Base-by-base conservation (phyloP, 2,797 vertebrate species). In the Pyrocephalus nanus region DNA sequence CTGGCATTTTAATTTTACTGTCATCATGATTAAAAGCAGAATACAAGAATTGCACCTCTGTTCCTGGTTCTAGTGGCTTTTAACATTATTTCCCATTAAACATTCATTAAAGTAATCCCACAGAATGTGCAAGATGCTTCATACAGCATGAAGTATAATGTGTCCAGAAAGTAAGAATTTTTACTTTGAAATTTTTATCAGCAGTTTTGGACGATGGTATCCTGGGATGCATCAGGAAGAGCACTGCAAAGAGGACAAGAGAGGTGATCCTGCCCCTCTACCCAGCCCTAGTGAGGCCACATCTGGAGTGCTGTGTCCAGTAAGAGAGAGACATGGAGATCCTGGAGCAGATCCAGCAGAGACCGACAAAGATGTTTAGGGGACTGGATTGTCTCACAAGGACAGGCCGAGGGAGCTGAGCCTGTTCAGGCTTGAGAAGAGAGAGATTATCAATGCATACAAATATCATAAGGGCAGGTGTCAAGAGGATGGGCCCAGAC, bases 1-100 rank as follows among this genome's bases (percentile, higher is more conserved):
- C 95, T 96, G 96, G 8, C 73, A 95, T 97, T 97, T 97, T 92
- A 87, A 94, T 93, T 96, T 95, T 75, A 62, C 47, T 91, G 9
- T 74, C 83, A 78, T 62, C 14, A 38, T 94, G 74, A 95, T 92
- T 95, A 79, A 96, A 96, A 92, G 1, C 14, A 84, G 55, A 95
- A 77, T 89, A 93, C 55, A 84, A 60, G 48, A 90, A 84, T 55
- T 96, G 38, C 58, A 94, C 67, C 89, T 96, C 74, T 67, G 27
- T 96, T 95, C 50, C 50, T 57, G 84, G 15, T 84, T 60, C 34
- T 90, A 70, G 17, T 77, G 51, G 53, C 26, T 92, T 93, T 96
- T 96, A 93, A 95, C 47, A 70, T 75, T 65, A 95, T 91, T 95
- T 88, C 78, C 93, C 47, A 80, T 26, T 75, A 36, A 96, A 93